These are phyloP conservation scores for Siniperca obscura DNA, from an alignment of 2,797 vertebrate genomes.

Conservation along the genomic window DNA sequence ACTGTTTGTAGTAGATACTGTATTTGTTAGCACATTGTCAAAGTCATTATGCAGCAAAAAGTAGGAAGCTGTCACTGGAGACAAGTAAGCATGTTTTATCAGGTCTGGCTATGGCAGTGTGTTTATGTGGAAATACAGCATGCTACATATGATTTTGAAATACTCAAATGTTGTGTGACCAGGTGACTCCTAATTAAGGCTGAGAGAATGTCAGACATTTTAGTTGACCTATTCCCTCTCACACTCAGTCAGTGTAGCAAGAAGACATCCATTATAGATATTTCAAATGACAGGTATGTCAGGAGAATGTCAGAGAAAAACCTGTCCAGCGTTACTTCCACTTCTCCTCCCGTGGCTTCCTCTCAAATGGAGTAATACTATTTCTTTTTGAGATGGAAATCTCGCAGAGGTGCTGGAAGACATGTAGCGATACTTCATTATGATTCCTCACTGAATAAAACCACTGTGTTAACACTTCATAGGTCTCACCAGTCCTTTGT, in stretches of 20 bases:
- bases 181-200: constrained; percentile 62
- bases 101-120: constrained; percentile 14
- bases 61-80: constrained; percentile 30
- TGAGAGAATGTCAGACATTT: constrained; percentile 56
- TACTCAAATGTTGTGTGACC: constrained; percentile 24
- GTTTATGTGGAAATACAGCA: constrained; percentile 26
- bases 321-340: constrained; percentile 61
- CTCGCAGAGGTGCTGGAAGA: constrained; percentile 24
- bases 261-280: constrained; percentile 72
- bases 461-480: constrained; percentile 48
- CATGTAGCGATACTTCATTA: constrained; percentile 50
- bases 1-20: constrained; percentile 27
- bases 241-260: constrained; percentile 52
- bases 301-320: constrained; percentile 70
- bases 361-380: constrained; percentile 27
- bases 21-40: constrained; percentile 38
- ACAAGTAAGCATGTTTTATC: constrained; percentile 19
- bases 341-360: constrained; percentile 33
- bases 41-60: constrained; percentile 38
- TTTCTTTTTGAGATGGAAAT: constrained; percentile 50
- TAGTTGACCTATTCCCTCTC: constrained; percentile 54
- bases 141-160: constrained; percentile 8
- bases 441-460: constrained; percentile 56
- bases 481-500: constrained; percentile 32
- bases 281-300: constrained; percentile 73